phyloP scores from a whole-genome alignment of 2,113 vertebrate species.

The Corvus moneduloides region DNA sequence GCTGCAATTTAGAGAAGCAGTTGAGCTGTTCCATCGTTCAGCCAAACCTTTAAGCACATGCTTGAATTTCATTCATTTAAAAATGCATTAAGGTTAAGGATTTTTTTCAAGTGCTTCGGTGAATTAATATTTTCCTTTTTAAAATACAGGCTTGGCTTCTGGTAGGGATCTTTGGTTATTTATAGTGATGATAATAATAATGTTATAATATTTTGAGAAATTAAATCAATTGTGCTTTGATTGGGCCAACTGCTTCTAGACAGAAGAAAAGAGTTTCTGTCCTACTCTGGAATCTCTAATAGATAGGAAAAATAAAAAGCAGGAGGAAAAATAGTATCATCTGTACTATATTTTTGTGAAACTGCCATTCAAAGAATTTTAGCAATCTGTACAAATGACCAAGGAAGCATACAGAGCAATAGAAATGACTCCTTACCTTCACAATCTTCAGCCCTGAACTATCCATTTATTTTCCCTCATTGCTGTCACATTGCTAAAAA shows the following conservation, averaged over 20 bases:
- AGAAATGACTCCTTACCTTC: neutral
- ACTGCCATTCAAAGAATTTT: neutral
- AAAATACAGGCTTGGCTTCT: neutral
- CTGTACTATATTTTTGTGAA: neutral
- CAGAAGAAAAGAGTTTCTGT: neutral
- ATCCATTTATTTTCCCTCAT: neutral
- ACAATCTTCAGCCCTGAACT: neutral
- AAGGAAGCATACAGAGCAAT: neutral
- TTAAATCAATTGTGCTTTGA: rapidly evolving
- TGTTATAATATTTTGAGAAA: neutral
- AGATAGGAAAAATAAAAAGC: neutral
- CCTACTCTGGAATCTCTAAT: neutral
- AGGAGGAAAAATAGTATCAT: neutral
- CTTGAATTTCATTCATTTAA: neutral
- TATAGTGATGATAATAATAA: neutral
- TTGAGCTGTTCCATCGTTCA: neutral
- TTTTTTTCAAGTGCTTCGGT: neutral
- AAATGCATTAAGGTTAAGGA: neutral
- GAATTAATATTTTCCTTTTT: neutral
- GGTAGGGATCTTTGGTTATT: neutral
- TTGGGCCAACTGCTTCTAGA: neutral
- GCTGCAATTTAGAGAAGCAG: neutral
- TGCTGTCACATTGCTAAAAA: neutral
- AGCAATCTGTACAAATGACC: neutral
- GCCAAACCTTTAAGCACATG: neutral